Percentiles rank a stretch among this genome's conserved stretches.
Evolutionary conservation across 1,140 invertebrate genomes (phyloP).

Genomic region (Aphelenchoides avenae): DNA sequence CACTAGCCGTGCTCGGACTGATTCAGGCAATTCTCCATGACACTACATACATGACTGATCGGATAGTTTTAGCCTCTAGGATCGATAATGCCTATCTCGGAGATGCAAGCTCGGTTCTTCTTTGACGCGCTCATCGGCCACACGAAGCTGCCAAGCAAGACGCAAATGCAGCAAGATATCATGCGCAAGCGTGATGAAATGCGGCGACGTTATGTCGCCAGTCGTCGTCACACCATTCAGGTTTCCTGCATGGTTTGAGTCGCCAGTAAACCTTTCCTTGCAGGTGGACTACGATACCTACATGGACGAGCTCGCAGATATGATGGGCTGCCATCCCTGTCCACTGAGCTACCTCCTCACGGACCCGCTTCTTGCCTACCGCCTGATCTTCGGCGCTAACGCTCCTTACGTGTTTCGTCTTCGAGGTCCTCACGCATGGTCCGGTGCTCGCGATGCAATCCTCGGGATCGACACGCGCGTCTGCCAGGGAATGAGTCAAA

Average conservation of each 20-base stretch:
- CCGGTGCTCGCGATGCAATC: conserved; percentile 59
- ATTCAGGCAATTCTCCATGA: conserved; percentile 55
- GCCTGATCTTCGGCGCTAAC: conserved; percentile 59
- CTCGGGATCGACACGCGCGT: too few species aligned
- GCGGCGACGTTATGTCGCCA: conserved; percentile 22
- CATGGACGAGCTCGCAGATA: conserved; percentile 37
- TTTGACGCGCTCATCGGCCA: conserved; percentile 29
- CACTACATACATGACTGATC: conserved; percentile 6
- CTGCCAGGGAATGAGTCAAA: too few species aligned
- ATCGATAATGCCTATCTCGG: conserved; percentile 63
- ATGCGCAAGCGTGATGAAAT: conserved; percentile 1
- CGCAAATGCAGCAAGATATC: conserved; percentile 22
- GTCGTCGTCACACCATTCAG: conserved; percentile 30
- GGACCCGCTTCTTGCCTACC: conserved; percentile 24
- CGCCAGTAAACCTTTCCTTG: conserved; percentile 16
- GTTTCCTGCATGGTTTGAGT: background rate
- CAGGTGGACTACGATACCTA: conserved; percentile 39
- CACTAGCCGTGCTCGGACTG: conserved; percentile 63
- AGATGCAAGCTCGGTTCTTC: conserved; percentile 60
- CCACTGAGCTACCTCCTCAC: conserved; percentile 55
- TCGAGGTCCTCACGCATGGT: conserved; percentile 61
- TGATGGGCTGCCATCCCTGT: conserved; percentile 37
- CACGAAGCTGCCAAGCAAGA: conserved; percentile 23
- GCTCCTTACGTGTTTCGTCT: conserved; percentile 63
- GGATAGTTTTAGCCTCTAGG: conserved; percentile 58